These are phyloP conservation scores for Paraescarpia echinospica DNA, from an alignment of 1,140 invertebrate genomes.

Conservation along the genomic window DNA sequence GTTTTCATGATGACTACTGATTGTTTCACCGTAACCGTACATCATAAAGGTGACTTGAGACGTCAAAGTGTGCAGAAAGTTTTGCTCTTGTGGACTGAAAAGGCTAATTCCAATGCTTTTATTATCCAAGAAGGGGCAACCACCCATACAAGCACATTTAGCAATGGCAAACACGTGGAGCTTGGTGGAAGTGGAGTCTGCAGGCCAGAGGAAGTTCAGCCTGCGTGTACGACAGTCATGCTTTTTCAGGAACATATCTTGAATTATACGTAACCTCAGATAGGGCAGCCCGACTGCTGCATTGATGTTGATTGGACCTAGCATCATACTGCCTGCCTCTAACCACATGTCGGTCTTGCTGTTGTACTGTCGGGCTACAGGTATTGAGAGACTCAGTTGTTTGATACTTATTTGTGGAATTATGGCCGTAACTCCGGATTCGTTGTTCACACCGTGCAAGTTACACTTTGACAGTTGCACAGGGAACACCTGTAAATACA, in stretches of 20 bases:
- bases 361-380: conserved; percentile 30
- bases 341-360: conserved; percentile 69
- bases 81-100: conserved; percentile 79
- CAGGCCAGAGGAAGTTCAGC: conserved; percentile 92
- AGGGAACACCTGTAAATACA: conserved; percentile 71
- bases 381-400: conserved; percentile 63
- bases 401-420: conserved; percentile 76
- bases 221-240: conserved; percentile 87
- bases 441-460: conserved; percentile 86
- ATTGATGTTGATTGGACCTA: conserved; percentile 90
- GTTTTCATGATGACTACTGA: background rate
- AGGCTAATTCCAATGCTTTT: conserved; percentile 78
- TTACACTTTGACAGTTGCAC: conserved; percentile 90
- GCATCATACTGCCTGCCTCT: conserved; percentile 83
- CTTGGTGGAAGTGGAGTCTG: conserved; percentile 60
- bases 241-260: conserved; percentile 72
- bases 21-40: background rate
- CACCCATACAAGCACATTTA: conserved; percentile 93
- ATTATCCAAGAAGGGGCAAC: conserved; percentile 89
- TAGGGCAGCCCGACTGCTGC: conserved; percentile 69
- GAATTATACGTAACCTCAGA: conserved; percentile 51
- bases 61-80: conserved; percentile 66
- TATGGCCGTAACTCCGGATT: conserved; percentile 83
- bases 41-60: background rate
- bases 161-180: conserved; percentile 60